A percentile compares a stretch with the other conserved stretches of the same genome.
phyloP scores from a whole-genome alignment of 2,797 vertebrate species.

The Otolemur crassicaudatus region DNA sequence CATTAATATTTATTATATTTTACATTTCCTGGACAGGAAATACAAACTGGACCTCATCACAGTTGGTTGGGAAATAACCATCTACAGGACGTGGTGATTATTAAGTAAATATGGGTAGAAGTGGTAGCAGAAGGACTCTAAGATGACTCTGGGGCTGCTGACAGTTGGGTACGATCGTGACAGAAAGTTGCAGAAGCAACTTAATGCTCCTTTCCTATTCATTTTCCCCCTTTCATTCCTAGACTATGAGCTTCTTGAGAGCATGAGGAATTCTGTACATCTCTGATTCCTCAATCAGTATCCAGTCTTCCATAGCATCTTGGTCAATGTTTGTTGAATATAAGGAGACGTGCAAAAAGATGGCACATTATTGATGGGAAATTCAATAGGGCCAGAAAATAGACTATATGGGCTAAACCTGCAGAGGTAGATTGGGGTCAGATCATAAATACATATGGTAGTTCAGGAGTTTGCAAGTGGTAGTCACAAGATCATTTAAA shows the following conservation, averaged over 20 bases:
- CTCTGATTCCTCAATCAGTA: not conserved
- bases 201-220: not conserved
- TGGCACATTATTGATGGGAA: not conserved
- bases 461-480: not conserved
- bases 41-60: not conserved
- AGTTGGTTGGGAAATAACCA: not conserved
- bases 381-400: not conserved
- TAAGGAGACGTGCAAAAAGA: not conserved
- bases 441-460: not conserved
- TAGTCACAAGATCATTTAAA: not conserved
- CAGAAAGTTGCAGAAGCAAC: not conserved
- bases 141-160: not conserved
- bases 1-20: constrained; percentile 1
- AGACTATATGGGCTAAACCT: not conserved
- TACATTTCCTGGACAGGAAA: not conserved
- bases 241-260: not conserved
- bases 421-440: not conserved
- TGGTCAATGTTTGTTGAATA: not conserved
- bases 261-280: not conserved
- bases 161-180: not conserved
- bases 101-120: not conserved
- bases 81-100: not conserved
- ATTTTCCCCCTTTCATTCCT: not conserved
- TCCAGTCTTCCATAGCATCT: not conserved
- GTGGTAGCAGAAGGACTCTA: not conserved